Evolutionary conservation across 2,888 invertebrate genomes (phyloP), one percentile per base, ranked within the genome.

Genomic region (Malthinus seriepunctatus): DNA sequence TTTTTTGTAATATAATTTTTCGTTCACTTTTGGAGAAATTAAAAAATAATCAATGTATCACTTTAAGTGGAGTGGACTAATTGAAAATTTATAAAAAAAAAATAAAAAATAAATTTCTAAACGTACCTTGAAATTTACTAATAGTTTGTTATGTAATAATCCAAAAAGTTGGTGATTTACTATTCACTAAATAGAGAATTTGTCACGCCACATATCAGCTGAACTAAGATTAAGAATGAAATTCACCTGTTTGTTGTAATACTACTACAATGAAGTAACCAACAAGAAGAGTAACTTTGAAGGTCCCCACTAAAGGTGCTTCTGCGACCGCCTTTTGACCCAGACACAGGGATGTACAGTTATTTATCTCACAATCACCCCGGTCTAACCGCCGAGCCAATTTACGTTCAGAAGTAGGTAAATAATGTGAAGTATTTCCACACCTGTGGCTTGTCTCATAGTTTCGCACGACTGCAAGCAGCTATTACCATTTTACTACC

Each of bases 261-360:
- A 66, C 68, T 68, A 69, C 66, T 65, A 67, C 63, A 68, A 68
- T 68, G 67, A 65, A 52, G 62, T 67, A 60, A 67, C 66, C 67
- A 66, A 64, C 64, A 47, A 66, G 67, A 49, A 68, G 64, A 55
- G 53, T 53, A 23, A 63, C 66, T 64, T 65, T 63, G 56, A 61
- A 50, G 65, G 64, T 23, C 71, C 71, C 71, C 71, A 67, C 71
- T 70, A 71, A 65, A 60, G 62, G 76, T 46, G 15, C 52, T 38
- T 31, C 32, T 39, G 62, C 66, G 78, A 79, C 81, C 81, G 81
- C 81, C 81, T 81, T 79, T 78, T 82, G 82, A 82, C 82, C 82
- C 81, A 82, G 82, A 82, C 81, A 81, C 77, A 74, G 66, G 71
- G 72, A 76, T 80, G 76, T 81, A 81, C 81, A 81, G 81, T 81